Evolutionary conservation across 64 coral and sea anemone genomes (phyloP).

Genomic region (Montipora sp.): DNA sequence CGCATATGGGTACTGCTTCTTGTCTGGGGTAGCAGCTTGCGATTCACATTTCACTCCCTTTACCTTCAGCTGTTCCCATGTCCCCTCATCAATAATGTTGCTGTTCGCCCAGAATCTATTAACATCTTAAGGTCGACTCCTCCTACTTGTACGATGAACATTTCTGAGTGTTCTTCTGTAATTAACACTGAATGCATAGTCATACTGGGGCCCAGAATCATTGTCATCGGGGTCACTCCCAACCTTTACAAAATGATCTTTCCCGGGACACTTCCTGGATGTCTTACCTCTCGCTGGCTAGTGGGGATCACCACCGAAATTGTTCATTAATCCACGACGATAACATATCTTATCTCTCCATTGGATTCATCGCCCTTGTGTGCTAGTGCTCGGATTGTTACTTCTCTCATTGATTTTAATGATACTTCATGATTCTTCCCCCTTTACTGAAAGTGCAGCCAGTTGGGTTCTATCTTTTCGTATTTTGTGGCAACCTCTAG

Average conservation of each 20-base stretch:
- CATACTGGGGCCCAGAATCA: neutral
- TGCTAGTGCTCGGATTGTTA: neutral
- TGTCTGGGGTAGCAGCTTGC: neutral
- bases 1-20: slow-evolving; percentile 22
- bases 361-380: neutral
- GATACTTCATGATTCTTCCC: neutral
- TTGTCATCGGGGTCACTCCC: too few species aligned
- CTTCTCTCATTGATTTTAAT: too few species aligned
- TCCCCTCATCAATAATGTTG: slow-evolving; percentile 42
- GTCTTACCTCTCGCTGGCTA: slow-evolving; percentile 53
- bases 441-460: slow-evolving; percentile 38
- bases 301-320: slow-evolving; percentile 41
- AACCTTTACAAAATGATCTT: slow-evolving; percentile 34
- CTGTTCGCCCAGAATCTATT: slow-evolving; percentile 48
- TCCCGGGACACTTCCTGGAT: slow-evolving; percentile 20
- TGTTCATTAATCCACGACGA: slow-evolving; percentile 10
- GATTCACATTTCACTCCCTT: slow-evolving; percentile 25
- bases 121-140: slow-evolving; percentile 36
- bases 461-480: slow-evolving; percentile 12
- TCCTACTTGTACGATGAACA: slow-evolving; percentile 12
- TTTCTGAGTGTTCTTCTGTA: neutral
- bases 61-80: slow-evolving; percentile 33
- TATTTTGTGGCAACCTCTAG: slow-evolving; percentile 57
- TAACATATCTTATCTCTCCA: slow-evolving; percentile 45
- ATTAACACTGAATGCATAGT: slow-evolving; percentile 4